A percentile compares a stretch with the other conserved stretches of the same genome.
phyloP scores from a whole-genome alignment of 2,888 invertebrate genomes.

The Harmothoe impar region DNA sequence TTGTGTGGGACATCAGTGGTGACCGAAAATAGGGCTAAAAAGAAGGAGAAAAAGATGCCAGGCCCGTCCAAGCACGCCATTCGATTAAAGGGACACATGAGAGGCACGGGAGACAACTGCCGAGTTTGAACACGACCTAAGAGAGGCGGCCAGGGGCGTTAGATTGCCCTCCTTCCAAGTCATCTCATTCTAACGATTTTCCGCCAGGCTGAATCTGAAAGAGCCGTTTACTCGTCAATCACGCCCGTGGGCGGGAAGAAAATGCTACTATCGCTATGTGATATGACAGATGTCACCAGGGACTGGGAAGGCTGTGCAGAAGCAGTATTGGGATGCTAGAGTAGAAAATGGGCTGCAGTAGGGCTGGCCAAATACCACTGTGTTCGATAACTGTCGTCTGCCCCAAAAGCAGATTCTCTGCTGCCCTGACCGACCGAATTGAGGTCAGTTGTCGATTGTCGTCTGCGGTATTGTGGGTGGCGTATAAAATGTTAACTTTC shows the following conservation, averaged over 20 bases:
- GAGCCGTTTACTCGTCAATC: background rate
- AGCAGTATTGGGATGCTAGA: too few species aligned
- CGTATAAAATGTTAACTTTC: too few species aligned
- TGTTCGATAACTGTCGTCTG: too few species aligned
- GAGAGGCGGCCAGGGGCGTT: background rate
- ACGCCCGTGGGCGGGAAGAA: background rate
- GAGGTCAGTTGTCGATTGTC: too few species aligned
- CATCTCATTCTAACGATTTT: slow-evolving; percentile 40
- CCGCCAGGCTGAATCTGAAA: slow-evolving; percentile 16
- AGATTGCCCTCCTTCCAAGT: slow-evolving; percentile 3
- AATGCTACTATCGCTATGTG: background rate
- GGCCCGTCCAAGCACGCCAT: background rate
- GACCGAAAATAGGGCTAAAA: background rate
- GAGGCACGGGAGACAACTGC: background rate
- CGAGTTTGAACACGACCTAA: background rate
- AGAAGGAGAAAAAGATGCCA: background rate
- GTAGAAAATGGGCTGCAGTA: too few species aligned
- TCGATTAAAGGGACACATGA: background rate
- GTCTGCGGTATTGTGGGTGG: too few species aligned
- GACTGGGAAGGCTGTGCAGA: too few species aligned
- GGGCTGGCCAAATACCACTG: too few species aligned
- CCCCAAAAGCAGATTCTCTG: too few species aligned
- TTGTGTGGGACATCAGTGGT: too few species aligned
- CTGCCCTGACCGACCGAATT: too few species aligned
- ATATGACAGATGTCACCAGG: background rate